Percentiles rank a stretch among this genome's conserved stretches.
Conservation (phyloP, 2,888 invertebrate genomes). For the Linnaemya tessellans region DNA sequence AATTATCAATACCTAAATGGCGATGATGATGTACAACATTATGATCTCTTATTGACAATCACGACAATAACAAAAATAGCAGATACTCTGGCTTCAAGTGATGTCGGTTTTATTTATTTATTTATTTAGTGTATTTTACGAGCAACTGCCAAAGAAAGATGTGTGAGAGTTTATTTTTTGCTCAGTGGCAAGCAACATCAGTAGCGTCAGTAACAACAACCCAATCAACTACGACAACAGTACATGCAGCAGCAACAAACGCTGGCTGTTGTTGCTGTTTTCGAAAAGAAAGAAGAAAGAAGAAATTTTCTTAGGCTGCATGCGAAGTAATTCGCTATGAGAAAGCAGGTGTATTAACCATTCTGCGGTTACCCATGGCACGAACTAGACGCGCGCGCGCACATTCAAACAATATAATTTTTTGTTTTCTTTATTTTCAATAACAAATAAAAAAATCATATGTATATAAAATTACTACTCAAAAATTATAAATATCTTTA, state of each 20-base stretch:
- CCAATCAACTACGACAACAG: constrained; percentile 51
- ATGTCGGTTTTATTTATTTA: constrained; percentile 15
- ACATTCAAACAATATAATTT: constrained; percentile 51
- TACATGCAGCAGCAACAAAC: constrained; percentile 52
- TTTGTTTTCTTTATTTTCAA: constrained; percentile 4
- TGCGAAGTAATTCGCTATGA: constrained; percentile 83
- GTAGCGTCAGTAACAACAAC: constrained; percentile 59
- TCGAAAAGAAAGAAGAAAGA: constrained; percentile 79
- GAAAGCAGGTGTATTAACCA: constrained; percentile 84
- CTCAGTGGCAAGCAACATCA: constrained; percentile 60
- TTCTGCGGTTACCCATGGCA: constrained; percentile 84
- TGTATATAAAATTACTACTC: constrained; percentile 13
- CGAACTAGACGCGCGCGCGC: constrained; percentile 82
- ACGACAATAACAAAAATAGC: constrained; percentile 35
- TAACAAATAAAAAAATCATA: constrained; percentile 53
- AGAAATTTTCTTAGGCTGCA: constrained; percentile 81
- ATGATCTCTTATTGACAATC: constrained; percentile 45
- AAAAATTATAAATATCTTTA: constrained; percentile 40
- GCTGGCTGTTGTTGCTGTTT: constrained; percentile 27
- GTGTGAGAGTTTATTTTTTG: constrained; percentile 46
- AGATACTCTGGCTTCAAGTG: constrained; percentile 10
- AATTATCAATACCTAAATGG: constrained; percentile 65
- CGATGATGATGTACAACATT: constrained; percentile 42
- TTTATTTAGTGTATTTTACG: constrained; percentile 32
- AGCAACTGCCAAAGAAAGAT: constrained; percentile 33